phyloP scores from a whole-genome alignment of 2,888 invertebrate species.

The Pammene aurita region DNA sequence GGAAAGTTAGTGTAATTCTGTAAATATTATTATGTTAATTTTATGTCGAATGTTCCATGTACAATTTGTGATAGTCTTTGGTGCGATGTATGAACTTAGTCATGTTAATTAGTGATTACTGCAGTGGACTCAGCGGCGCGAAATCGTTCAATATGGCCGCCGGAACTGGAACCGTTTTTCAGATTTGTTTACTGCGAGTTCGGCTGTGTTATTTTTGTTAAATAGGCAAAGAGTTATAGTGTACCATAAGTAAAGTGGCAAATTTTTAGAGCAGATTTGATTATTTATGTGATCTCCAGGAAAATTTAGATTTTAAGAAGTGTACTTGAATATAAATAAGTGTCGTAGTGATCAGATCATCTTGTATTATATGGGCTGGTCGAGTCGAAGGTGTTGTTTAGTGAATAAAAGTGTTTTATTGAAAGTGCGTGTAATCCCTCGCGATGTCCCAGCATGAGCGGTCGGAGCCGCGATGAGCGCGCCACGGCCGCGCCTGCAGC shows the following conservation, averaged over 20 bases:
- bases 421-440: slow-evolving; percentile 48
- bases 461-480: slow-evolving; percentile 65
- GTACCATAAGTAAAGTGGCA: slow-evolving; percentile 42
- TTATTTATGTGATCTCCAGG: slow-evolving; percentile 45
- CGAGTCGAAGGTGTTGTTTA: slow-evolving; percentile 2
- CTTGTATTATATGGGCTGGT: slow-evolving; percentile 23
- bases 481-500: slow-evolving; percentile 58
- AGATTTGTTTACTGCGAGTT: slow-evolving; percentile 57
- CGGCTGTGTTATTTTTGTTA: slow-evolving; percentile 46
- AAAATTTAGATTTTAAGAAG: slow-evolving; percentile 20
- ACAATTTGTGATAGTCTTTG: slow-evolving; percentile 24
- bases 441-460: slow-evolving; percentile 76
- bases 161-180: slow-evolving; percentile 51
- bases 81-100: slow-evolving; percentile 25
- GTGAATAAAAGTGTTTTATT: slow-evolving; percentile 33
- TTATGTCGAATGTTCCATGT: slow-evolving; percentile 5
- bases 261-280: slow-evolving; percentile 44
- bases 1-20: slow-evolving; percentile 6
- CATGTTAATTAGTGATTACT: slow-evolving; percentile 39
- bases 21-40: slow-evolving; percentile 29
- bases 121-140: slow-evolving; percentile 47
- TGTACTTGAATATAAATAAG: slow-evolving; percentile 33
- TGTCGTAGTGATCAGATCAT: slow-evolving; percentile 49
- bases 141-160: slow-evolving; percentile 66
- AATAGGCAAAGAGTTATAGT: slow-evolving; percentile 41